Evolutionary conservation across 2,113 vertebrate genomes (phyloP).

Genomic region (Orthochromis indermauri): DNA sequence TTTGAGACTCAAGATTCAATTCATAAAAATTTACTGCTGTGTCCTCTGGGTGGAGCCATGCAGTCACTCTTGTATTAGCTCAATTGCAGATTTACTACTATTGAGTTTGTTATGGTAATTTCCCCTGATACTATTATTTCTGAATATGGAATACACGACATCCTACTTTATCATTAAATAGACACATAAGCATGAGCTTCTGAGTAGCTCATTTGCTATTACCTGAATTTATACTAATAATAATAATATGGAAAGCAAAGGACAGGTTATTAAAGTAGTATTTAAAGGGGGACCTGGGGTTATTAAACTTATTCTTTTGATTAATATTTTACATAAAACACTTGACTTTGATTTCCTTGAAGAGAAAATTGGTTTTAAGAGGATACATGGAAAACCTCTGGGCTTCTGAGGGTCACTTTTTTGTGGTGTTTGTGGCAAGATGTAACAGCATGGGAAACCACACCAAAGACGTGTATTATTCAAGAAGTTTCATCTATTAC

Average conservation of each 20-base stretch:
- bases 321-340: neutral
- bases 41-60: slow-evolving; percentile 62
- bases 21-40: neutral
- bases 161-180: neutral
- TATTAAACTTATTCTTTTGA: neutral
- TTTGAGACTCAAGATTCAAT: neutral
- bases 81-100: neutral
- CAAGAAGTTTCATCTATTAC: neutral
- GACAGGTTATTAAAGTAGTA: neutral
- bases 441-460: neutral
- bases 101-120: neutral
- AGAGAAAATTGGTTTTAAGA: neutral
- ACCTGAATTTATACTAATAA: neutral
- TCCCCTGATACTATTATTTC: neutral
- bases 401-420: neutral
- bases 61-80: neutral
- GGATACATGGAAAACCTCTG: neutral
- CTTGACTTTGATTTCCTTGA: neutral
- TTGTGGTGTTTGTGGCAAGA: neutral
- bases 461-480: neutral
- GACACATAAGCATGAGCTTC: neutral
- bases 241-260: neutral
- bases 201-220: neutral
- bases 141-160: neutral
- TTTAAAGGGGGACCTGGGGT: neutral